Evolutionary conservation across 2,113 vertebrate species (phyloP).

Genomic region (Cygnus buccinator): DNA sequence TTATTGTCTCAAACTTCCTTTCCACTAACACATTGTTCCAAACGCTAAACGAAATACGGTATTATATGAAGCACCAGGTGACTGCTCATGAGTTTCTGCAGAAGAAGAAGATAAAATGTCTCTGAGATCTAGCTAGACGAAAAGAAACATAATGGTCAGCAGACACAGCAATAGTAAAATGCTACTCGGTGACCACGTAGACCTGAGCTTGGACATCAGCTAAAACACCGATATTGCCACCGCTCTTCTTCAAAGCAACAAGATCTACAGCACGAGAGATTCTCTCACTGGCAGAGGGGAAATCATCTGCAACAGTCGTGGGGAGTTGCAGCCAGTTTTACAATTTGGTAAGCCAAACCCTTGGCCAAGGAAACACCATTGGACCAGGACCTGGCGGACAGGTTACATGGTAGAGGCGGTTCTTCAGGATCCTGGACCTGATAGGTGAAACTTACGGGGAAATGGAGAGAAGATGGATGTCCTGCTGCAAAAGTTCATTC

Average conservation of each 20-base stretch:
- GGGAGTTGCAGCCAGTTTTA: background rate
- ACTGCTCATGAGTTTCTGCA: background rate
- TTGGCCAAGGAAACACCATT: background rate
- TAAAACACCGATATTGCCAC: background rate
- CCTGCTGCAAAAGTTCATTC: background rate
- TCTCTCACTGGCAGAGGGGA: background rate
- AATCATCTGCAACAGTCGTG: background rate
- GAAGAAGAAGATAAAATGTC: background rate
- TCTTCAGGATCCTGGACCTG: background rate
- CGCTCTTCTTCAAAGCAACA: background rate
- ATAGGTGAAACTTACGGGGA: background rate
- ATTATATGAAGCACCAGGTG: background rate
- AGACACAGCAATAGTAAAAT: background rate
- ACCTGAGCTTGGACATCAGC: background rate
- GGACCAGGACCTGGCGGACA: background rate
- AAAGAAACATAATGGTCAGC: background rate
- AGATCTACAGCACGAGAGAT: fast-evolving
- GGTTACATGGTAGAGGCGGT: background rate
- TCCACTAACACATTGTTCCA: background rate
- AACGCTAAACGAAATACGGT: background rate
- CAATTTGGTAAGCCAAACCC: background rate
- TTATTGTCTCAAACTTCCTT: background rate
- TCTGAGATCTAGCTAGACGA: background rate
- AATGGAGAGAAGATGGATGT: background rate
- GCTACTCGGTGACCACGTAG: fast-evolving